Evolutionary conservation across 2,797 vertebrate genomes (phyloP), one percentile per base, ranked within the genome.

Genomic region (Yasuhikotakia modesta): DNA sequence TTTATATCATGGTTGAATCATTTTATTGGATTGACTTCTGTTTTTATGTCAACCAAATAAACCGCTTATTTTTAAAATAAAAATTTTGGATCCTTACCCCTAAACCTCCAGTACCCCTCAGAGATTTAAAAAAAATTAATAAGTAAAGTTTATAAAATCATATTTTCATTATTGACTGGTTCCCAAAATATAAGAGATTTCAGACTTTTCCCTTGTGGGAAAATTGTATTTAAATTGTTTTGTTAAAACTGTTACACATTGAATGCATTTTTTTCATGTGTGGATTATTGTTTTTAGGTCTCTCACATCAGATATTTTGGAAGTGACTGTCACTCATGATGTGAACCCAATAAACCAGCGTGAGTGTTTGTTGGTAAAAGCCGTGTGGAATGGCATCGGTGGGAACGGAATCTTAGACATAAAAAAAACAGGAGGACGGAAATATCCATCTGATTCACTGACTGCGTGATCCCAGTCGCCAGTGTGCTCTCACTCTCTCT

Each of bases 401-500:
- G 88, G 84, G 83, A 88, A 84, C 30, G 46, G 58, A 76, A 73
- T 74, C 55, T 81, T 53, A 80, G 48, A 57, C 65, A 81, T 84
- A 2, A 48, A 57, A 30, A 81, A 63, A 76, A 68, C 45, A 80
- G 53, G 14, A 79, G 80, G 48, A 72, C 57, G 55, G 74, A 81
- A 79, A 82, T 84, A 67, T 80, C 78, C 60, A 50, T 75, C 55
- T 78, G 75, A 81, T 73, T 65, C n/a, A 70, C 65, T 79, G 72
- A 80, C 73, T 35, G 27, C 43, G 32, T 45, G 21, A 39, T 79
- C 64, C 76, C 14, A 22, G 70, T 80, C 78, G 86, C 72, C 58
- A 77, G 84, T 74, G 8, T 19, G 45, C 85, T 79, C 79, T n/a
- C n/a, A 79, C 50, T 69, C 87, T 87, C 55, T 85, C 82, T 86